Conservation (phyloP, 2,797 vertebrate species). For the Dendrocincla tyrannina region DNA sequence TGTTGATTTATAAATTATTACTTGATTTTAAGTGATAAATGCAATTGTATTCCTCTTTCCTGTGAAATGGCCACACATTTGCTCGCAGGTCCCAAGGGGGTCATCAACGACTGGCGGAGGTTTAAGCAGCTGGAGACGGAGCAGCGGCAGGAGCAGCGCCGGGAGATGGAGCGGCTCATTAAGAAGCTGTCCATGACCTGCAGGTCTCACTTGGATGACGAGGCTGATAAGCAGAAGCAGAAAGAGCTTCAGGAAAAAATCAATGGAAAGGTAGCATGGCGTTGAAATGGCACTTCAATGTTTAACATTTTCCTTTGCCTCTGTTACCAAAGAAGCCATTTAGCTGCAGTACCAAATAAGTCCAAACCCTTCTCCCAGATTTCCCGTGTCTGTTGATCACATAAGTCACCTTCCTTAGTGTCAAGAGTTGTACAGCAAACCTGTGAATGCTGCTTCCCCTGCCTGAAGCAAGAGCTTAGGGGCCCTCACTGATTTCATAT, state of each 20-base stretch:
- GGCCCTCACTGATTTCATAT: not conserved
- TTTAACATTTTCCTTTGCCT: not conserved
- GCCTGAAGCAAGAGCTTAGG: not conserved
- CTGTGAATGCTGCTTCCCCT: not conserved
- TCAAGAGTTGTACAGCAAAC: not conserved
- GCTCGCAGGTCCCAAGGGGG: slow-evolving; percentile 92
- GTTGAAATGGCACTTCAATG: not conserved
- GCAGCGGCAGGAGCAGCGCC: slow-evolving; percentile 91
- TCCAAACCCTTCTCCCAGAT: not conserved
- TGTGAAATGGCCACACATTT: rapidly evolving
- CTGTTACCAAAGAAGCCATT: not conserved
- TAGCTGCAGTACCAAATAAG: not conserved
- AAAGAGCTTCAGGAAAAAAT: slow-evolving; percentile 91
- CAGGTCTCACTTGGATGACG: slow-evolving; percentile 89
- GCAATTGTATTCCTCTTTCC: not conserved
- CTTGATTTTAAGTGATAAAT: not conserved
- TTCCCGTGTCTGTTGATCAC: not conserved
- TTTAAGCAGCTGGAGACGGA: slow-evolving; percentile 97
- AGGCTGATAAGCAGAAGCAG: slow-evolving; percentile 87
- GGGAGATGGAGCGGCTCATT: slow-evolving; percentile 93
- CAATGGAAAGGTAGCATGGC: slow-evolving; percentile 84
- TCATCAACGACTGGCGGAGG: slow-evolving; percentile 97
- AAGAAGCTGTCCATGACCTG: slow-evolving; percentile 94
- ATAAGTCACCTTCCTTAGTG: not conserved
- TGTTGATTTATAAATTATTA: not conserved